Conservation (phyloP, 1,140 invertebrate species). For the Lepidurus arcticus region DNA sequence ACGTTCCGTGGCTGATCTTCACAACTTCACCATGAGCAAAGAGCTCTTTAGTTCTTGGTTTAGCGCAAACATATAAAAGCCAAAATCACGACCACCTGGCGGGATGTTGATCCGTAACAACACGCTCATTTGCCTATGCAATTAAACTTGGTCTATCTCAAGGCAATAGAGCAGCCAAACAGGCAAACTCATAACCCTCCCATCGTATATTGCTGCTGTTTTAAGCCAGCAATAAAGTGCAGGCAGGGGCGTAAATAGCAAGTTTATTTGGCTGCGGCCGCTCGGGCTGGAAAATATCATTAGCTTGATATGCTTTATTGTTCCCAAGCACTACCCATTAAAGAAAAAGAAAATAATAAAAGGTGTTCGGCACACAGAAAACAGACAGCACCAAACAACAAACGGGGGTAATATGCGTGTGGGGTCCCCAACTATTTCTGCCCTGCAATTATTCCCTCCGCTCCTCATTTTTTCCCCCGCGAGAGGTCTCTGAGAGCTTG, state of each 20-base stretch:
- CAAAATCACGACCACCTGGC: conserved; percentile 12
- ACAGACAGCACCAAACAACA: neutral
- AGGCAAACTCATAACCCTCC: neutral
- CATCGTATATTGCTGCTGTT: neutral
- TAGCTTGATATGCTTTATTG: conserved; percentile 17
- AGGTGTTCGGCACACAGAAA: neutral
- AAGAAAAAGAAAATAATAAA: neutral
- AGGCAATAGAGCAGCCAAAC: neutral
- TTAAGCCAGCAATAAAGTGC: neutral
- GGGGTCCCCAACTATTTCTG: neutral
- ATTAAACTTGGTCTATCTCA: neutral
- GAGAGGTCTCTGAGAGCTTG: neutral
- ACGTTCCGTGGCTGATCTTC: neutral
- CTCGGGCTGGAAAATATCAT: neutral
- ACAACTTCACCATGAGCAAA: neutral
- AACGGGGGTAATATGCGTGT: neutral
- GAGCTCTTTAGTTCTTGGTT: neutral
- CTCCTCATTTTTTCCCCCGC: neutral
- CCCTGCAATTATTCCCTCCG: neutral
- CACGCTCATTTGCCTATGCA: conserved; percentile 21
- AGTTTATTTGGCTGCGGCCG: neutral
- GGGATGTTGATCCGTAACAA: conserved; percentile 14
- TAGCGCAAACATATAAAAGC: too few species aligned
- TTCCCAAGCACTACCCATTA: neutral
- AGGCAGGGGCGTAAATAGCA: neutral